Conservation (phyloP, 2,797 vertebrate genomes). For the Perodicticus potto region DNA sequence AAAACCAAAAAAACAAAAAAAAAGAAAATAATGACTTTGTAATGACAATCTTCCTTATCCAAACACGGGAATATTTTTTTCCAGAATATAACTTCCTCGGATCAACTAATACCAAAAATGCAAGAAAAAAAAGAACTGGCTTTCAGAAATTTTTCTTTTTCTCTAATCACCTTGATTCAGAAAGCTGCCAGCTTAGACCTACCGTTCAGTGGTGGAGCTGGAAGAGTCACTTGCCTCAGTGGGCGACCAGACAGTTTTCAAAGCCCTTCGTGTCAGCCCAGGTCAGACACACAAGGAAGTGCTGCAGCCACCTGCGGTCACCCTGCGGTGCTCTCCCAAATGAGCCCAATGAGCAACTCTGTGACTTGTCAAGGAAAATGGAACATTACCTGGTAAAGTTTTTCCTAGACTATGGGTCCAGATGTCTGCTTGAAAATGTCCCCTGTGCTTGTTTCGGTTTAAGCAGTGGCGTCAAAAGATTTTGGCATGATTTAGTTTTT, state of each 20-base stretch:
- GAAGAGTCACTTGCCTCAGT: conserved; percentile 14
- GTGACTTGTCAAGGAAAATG: conserved; percentile 45
- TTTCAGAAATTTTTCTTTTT: not conserved
- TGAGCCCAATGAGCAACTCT: not conserved
- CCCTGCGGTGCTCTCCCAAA: not conserved
- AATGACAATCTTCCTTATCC: not conserved
- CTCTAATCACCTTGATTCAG: not conserved
- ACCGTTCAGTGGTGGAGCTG: fast-evolving
- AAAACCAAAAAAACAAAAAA: too few relatives aligned
- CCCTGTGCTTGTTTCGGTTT: conserved; percentile 71
- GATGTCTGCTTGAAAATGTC: conserved; percentile 67
- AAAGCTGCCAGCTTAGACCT: not conserved
- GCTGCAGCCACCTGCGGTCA: not conserved
- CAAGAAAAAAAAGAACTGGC: not conserved
- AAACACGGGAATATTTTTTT: conserved; percentile 1
- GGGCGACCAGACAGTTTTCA: conserved; percentile 2
- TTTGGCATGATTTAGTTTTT: conserved; percentile 68
- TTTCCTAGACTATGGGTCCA: conserved; percentile 59
- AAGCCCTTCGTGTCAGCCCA: not conserved
- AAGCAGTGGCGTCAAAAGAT: conserved; percentile 61
- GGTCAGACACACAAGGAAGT: not conserved
- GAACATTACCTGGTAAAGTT: conserved; percentile 49
- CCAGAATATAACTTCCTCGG: not conserved
- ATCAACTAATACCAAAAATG: not conserved
- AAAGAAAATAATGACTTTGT: not conserved